A percentile compares a stretch with the other conserved stretches of the same genome.
phyloP scores from a whole-genome alignment of 2,113 vertebrate species.

The Phyllopteryx taeniolatus region DNA sequence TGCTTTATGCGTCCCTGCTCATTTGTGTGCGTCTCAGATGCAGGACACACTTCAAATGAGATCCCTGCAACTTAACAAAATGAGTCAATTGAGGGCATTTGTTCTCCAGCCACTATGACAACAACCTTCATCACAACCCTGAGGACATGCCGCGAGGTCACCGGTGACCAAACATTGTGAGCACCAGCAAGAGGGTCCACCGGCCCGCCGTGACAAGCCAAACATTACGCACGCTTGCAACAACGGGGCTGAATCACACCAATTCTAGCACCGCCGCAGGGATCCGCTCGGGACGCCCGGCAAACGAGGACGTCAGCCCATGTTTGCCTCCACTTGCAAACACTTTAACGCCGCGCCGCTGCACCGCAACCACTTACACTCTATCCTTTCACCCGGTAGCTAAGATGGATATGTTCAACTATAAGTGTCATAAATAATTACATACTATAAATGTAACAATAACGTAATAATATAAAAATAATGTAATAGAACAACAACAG shows the following conservation, averaged over 20 bases:
- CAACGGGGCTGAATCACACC: slow-evolving; percentile 15
- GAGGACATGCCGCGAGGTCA: slow-evolving; percentile 24
- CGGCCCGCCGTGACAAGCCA: neutral
- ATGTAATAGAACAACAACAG: no score
- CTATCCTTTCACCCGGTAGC: neutral
- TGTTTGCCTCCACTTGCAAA: slow-evolving; percentile 23
- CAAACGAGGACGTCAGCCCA: slow-evolving; percentile 21
- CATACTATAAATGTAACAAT: neutral
- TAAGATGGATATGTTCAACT: neutral
- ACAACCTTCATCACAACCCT: slow-evolving; percentile 21
- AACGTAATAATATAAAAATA: neutral
- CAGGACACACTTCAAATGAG: neutral
- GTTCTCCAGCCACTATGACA: slow-evolving; percentile 28
- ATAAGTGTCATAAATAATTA: neutral
- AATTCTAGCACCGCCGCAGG: slow-evolving; percentile 27
- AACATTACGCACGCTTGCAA: slow-evolving; percentile 23
- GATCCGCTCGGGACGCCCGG: slow-evolving; percentile 6
- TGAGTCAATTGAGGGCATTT: neutral
- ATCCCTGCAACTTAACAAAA: neutral
- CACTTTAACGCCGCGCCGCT: slow-evolving; percentile 6
- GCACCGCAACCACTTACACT: neutral
- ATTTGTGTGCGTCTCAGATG: no score
- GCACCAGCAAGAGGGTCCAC: slow-evolving; percentile 1
- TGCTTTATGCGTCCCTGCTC: no score
- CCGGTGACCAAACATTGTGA: neutral